A percentile compares a stretch with the other conserved stretches of the same genome.
Conservation (phyloP, 2,888 invertebrate species). For the Anaspis maculata region DNA sequence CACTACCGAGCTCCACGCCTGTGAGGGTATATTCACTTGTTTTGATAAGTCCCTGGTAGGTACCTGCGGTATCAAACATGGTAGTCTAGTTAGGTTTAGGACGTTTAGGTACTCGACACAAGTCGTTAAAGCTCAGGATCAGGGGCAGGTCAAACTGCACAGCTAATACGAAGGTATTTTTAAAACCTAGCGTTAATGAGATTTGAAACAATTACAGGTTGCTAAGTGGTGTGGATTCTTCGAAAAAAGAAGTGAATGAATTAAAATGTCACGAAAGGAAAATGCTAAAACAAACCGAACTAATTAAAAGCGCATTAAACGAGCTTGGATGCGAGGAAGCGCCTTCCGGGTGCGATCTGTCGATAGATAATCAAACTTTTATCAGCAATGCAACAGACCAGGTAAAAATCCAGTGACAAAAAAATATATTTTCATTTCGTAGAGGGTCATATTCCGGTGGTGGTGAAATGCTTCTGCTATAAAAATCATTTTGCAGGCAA, state of each 20-base stretch:
- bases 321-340: constrained; percentile 83
- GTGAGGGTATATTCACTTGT: too few species aligned
- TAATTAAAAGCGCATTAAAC: constrained; percentile 76
- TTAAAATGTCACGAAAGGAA: constrained; percentile 77
- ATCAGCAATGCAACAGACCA: constrained; percentile 59
- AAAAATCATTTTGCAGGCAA: constrained; percentile 41
- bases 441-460: background rate
- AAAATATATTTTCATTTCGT: too few species aligned
- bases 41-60: too few species aligned
- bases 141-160: too few species aligned
- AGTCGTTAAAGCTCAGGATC: too few species aligned
- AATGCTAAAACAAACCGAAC: constrained; percentile 71
- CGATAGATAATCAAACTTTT: constrained; percentile 51
- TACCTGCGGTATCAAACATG: too few species aligned
- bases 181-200: constrained; percentile 1
- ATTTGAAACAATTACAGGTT: constrained; percentile 18
- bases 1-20: too few species aligned
- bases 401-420: constrained; percentile 37
- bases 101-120: too few species aligned
- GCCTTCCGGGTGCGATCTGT: constrained; percentile 74
- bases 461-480: constrained; percentile 13
- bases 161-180: too few species aligned
- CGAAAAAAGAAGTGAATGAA: constrained; percentile 65
- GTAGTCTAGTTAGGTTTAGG: too few species aligned
- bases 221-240: constrained; percentile 27